Evolutionary conservation across 2,797 vertebrate genomes (phyloP).

Genomic region (Melanotaenia boesemani): DNA sequence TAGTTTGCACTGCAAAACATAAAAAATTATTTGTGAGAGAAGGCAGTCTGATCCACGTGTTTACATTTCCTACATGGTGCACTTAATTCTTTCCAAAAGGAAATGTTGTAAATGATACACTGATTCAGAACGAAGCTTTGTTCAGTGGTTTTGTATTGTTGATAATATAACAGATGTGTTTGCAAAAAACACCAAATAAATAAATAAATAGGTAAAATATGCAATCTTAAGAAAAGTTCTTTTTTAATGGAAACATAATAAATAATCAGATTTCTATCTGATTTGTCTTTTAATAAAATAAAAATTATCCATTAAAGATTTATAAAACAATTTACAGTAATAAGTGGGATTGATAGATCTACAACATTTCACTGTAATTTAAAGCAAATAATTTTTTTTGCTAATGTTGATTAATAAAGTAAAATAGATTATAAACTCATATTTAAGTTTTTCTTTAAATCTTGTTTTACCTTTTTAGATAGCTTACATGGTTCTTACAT

Average conservation of each 20-base stretch:
- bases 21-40: constrained; percentile 40
- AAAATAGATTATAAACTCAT: neutral
- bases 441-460: neutral
- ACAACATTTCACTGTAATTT: neutral
- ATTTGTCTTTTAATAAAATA: too few relatives aligned
- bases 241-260: too few relatives aligned
- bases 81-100: neutral
- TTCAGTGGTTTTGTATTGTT: neutral
- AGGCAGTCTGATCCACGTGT: neutral
- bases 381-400: neutral
- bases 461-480: too few relatives aligned
- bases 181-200: too few relatives aligned
- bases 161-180: neutral
- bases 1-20: constrained; percentile 56
- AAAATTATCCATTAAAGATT: too few relatives aligned
- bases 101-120: neutral
- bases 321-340: too few relatives aligned
- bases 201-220: too few relatives aligned
- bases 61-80: neutral
- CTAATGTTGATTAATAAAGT: neutral
- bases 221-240: too few relatives aligned
- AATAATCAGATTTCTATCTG: too few relatives aligned
- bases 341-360: neutral
- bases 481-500: constrained; percentile 11
- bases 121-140: neutral